Evolutionary conservation across 2,888 invertebrate species (phyloP).

Genomic region (Brenthis daphne): DNA sequence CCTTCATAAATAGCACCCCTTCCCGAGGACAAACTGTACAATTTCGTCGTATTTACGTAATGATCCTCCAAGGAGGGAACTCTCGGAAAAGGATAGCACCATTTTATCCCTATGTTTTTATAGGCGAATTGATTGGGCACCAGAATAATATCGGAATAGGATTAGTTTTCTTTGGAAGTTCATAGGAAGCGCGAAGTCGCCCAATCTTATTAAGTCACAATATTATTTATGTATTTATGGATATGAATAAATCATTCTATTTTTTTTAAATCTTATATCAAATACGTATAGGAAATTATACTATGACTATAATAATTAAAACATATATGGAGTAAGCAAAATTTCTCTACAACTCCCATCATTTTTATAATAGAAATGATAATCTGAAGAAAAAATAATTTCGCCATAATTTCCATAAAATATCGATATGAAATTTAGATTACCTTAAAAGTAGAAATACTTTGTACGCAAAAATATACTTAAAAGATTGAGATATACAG

Average conservation of each 20-base stretch:
- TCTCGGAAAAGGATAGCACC: constrained; percentile 54
- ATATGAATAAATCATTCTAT: neutral
- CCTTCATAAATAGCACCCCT: constrained; percentile 78
- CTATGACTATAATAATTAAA: too few species aligned
- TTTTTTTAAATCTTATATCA: neutral
- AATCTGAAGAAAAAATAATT: constrained; percentile 17
- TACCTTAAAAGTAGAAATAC: constrained; percentile 16
- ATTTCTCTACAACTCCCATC: neutral
- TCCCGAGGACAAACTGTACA: constrained; percentile 61
- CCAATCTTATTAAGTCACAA: constrained; percentile 31
- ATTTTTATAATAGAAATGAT: constrained; percentile 43
- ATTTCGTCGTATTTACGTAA: constrained; percentile 77
- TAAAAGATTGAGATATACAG: constrained; percentile 40
- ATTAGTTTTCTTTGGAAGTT: constrained; percentile 67
- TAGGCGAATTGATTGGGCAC: constrained; percentile 74
- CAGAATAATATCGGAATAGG: constrained; percentile 69
- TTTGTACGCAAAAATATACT: constrained; percentile 27
- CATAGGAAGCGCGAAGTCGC: constrained; percentile 29
- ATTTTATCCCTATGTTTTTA: constrained; percentile 68
- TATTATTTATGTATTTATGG: constrained; percentile 26
- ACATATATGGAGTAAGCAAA: too few species aligned
- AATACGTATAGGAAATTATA: neutral
- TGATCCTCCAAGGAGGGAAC: constrained; percentile 65
- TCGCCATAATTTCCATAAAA: constrained; percentile 51
- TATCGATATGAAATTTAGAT: constrained; percentile 41